These are phyloP conservation scores for Neolamprologus modestus DNA, from an alignment of 2,113 vertebrate species.

Conservation along the genomic window DNA sequence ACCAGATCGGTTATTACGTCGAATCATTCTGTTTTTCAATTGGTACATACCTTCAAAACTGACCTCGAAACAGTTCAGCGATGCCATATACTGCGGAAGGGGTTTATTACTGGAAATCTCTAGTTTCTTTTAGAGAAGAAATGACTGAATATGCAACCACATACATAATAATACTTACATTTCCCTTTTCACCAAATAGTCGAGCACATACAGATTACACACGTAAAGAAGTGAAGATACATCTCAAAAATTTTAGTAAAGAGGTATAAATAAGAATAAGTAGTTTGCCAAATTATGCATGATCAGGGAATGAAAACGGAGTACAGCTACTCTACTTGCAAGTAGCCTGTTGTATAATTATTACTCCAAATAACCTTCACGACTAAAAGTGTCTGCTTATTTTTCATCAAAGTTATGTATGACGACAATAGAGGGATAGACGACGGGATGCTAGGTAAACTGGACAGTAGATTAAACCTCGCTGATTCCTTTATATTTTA, in stretches of 20 bases:
- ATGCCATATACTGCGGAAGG: neutral
- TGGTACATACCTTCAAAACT: neutral
- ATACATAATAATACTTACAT: neutral
- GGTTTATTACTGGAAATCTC: neutral
- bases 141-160: neutral
- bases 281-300: neutral
- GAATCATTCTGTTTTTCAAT: neutral
- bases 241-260: neutral
- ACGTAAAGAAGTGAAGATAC: neutral
- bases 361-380: neutral
- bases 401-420: neutral
- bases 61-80: constrained; percentile 1
- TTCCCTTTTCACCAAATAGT: neutral
- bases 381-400: neutral
- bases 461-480: neutral
- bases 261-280: neutral
- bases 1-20: neutral
- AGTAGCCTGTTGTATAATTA: neutral
- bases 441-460: neutral
- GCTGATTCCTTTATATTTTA: neutral
- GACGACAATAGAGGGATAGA: neutral
- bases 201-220: neutral
- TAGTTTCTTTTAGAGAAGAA: neutral
- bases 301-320: neutral
- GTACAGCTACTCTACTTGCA: neutral